Conservation (phyloP, 2,888 invertebrate genomes). For the Phengaris arion region DNA sequence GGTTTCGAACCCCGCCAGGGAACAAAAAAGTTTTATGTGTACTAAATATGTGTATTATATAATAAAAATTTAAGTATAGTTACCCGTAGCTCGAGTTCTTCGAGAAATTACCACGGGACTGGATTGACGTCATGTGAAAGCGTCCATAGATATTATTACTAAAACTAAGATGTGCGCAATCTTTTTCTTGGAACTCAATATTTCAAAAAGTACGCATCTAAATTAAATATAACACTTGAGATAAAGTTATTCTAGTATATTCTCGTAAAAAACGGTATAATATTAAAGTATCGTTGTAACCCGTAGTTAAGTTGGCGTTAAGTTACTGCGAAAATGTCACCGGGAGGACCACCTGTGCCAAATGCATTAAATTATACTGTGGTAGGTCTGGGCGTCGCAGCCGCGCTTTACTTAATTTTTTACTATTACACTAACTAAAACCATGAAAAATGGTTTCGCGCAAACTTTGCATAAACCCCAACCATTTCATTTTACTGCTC, state of each 20-base stretch:
- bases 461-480: constrained; percentile 27
- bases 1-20: too few relatives aligned
- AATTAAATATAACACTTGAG: constrained; percentile 2
- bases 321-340: constrained; percentile 27
- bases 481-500: constrained; percentile 17
- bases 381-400: constrained; percentile 28
- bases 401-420: constrained; percentile 35
- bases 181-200: not conserved
- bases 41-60: too few relatives aligned
- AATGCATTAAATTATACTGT: constrained; percentile 31
- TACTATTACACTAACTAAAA: constrained; percentile 34
- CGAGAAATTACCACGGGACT: too few relatives aligned
- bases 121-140: too few relatives aligned
- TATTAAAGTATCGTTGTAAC: constrained; percentile 25
- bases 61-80: too few relatives aligned
- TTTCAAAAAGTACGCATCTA: not conserved
- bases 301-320: constrained; percentile 24
- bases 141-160: too few relatives aligned
- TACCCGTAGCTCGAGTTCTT: too few relatives aligned
- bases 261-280: constrained; percentile 11
- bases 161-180: not conserved
- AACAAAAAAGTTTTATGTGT: too few relatives aligned
- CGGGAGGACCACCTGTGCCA: constrained; percentile 28
- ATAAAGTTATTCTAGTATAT: not conserved
- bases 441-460: constrained; percentile 31